A percentile compares a stretch with the other conserved stretches of the same genome.
These are phyloP conservation scores for Sus cebifrons DNA, from an alignment of 2,797 vertebrate genomes.

Conservation along the genomic window DNA sequence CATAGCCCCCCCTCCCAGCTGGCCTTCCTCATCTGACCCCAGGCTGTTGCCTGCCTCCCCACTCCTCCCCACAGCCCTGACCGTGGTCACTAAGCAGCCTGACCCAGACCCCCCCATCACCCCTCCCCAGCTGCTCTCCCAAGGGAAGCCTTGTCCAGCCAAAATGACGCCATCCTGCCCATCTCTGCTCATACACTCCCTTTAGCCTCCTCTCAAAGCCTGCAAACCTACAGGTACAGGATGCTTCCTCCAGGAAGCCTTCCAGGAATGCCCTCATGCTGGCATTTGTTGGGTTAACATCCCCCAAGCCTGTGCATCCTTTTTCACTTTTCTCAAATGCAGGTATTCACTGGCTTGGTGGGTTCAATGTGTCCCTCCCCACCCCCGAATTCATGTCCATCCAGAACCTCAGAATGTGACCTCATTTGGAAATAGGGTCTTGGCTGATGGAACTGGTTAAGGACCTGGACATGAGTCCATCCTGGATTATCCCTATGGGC, in stretches of 20 bases:
- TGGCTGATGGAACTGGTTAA: not conserved
- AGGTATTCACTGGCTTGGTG: not conserved
- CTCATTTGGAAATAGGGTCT: not conserved
- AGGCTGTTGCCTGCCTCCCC: too few species aligned
- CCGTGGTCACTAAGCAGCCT: not conserved
- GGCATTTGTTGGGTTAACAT: not conserved
- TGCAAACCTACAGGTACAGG: not conserved
- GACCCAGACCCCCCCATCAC: not conserved
- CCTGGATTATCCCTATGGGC: accelerated
- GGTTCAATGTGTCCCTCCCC: too few species aligned
- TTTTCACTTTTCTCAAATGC: not conserved
- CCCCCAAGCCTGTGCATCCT: accelerated
- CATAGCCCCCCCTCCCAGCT: not conserved
- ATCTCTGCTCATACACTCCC: not conserved
- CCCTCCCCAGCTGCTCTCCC: not conserved
- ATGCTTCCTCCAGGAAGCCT: not conserved
- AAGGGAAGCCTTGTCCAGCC: not conserved
- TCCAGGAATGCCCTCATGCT: not conserved
- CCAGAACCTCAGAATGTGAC: not conserved
- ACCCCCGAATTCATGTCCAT: too few species aligned
- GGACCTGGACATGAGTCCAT: not conserved
- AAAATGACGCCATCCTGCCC: not conserved
- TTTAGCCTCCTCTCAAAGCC: not conserved
- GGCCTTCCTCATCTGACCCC: too few species aligned
- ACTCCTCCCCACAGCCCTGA: not conserved